Evolutionary conservation across 2,113 vertebrate species (phyloP), one percentile per base, ranked within the genome.

Genomic region (Neopipo cinnamomea): DNA sequence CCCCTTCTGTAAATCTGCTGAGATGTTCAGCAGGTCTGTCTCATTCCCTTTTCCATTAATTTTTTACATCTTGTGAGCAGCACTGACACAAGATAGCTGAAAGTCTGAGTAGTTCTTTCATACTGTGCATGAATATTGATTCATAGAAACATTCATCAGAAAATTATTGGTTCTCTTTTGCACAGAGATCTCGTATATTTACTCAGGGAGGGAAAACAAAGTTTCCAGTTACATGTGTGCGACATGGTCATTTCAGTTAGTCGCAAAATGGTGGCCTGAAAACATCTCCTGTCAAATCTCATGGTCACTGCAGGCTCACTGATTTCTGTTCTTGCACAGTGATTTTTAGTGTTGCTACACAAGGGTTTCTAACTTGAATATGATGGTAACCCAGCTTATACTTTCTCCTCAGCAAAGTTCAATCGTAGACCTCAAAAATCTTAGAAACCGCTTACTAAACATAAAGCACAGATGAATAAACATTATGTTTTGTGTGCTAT

Each of bases 201-300:
- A 35, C 17, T 68, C 7, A 7, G 4, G 33, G 42, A 55, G 8
- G 16, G 19, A 52, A 67, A 71, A 17, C 7, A 28, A 55, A 41
- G 13, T 76, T 80, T 84, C 24, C 5, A 18, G 41, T 56, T 86
- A 50, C 5, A 3, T 9, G 4, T 44, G 21, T 58, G 61, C 2
- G 1, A 47, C 27, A 9, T 6, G 1, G 6, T 25, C 47, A 44
- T 79, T 79, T 89, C 65, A 55, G 59, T 67, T 53, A 46, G n/a
- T 56, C 75, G 90, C 76, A 93, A 94, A 96, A 96, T 96, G 94
- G 93, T 12, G 14, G 58, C 68, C 84, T 95, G 71, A 41, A 49
- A 85, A 81, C 46, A 31, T 35, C 8, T 52, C n/a, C 63, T 74
- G 44, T 55, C 73, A 72, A 62, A 47, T 55, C 46, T 81, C 37